Evolutionary conservation across 2,113 vertebrate genomes (phyloP).

Genomic region (Ondatra zibethicus): DNA sequence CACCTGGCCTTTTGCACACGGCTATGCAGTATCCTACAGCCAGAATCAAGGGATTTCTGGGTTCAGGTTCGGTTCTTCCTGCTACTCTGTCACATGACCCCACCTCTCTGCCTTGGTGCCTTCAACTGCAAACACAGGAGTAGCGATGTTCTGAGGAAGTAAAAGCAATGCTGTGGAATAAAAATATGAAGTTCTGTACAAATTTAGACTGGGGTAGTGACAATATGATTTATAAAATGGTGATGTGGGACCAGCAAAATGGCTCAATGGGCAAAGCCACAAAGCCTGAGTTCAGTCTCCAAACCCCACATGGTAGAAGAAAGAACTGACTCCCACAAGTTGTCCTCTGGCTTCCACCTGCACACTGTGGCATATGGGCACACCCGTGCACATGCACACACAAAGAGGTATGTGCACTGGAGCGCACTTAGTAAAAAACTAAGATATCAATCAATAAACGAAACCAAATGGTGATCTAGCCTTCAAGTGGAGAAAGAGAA

Average conservation of each 20-base stretch:
- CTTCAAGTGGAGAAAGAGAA: constrained; percentile 23
- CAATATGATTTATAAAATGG: not conserved
- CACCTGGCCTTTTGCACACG: not conserved
- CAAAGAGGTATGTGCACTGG: not conserved
- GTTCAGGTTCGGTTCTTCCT: not conserved
- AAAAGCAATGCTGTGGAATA: constrained; percentile 7
- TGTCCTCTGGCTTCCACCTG: not conserved
- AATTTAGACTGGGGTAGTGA: not conserved
- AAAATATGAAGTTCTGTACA: not conserved
- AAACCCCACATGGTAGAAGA: not conserved
- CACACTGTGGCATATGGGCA: not conserved
- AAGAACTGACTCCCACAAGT: not conserved
- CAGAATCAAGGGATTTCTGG: constrained; percentile 5
- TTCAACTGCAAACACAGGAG: not conserved
- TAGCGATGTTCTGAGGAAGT: not conserved
- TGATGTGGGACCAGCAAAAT: not conserved
- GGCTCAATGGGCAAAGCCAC: not conserved
- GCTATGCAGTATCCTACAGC: not conserved
- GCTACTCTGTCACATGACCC: not conserved
- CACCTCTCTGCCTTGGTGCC: not conserved
- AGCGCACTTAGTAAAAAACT: not conserved
- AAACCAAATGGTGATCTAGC: not conserved
- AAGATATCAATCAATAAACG: not conserved
- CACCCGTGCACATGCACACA: not conserved
- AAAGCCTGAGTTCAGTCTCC: not conserved